These are phyloP conservation scores for Gobio occitaniae DNA, from an alignment of 2,797 vertebrate species.

Conservation along the genomic window DNA sequence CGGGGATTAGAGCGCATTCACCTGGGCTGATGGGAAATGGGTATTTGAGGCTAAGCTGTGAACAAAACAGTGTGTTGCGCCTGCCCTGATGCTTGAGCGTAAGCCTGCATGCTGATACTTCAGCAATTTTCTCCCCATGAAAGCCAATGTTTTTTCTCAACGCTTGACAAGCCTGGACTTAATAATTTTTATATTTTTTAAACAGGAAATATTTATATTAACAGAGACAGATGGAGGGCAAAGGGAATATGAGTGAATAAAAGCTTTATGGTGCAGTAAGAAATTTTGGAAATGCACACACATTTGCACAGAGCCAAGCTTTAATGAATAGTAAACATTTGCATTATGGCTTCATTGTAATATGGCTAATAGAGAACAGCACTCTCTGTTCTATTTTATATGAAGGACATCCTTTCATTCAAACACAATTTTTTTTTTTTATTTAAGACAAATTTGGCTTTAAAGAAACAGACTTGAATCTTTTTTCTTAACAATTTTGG, in stretches of 20 bases:
- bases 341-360: not conserved
- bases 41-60: slow-evolving; percentile 49
- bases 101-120: slow-evolving; percentile 4
- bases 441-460: not conserved
- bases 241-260: slow-evolving; percentile 18
- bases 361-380: not conserved
- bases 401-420: not conserved
- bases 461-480: not conserved
- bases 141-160: slow-evolving; percentile 24
- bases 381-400: not conserved
- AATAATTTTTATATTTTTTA: no score
- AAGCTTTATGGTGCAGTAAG: slow-evolving; percentile 12
- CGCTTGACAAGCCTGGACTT: slow-evolving; percentile 12
- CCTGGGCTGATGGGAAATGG: slow-evolving; percentile 53
- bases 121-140: slow-evolving; percentile 17
- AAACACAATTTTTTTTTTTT: not conserved
- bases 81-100: slow-evolving; percentile 13
- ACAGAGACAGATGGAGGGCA: slow-evolving; percentile 15
- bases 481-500: not conserved
- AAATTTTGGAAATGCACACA: not conserved
- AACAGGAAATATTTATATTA: slow-evolving; percentile 19
- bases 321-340: slow-evolving; percentile 22
- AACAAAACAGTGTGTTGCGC: slow-evolving; percentile 52
- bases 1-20: slow-evolving; percentile 52
- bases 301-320: not conserved